A percentile compares a stretch with the other conserved stretches of the same genome.
Evolutionary conservation across 2,888 invertebrate species (phyloP).

Genomic region (Melinaea menophilus): DNA sequence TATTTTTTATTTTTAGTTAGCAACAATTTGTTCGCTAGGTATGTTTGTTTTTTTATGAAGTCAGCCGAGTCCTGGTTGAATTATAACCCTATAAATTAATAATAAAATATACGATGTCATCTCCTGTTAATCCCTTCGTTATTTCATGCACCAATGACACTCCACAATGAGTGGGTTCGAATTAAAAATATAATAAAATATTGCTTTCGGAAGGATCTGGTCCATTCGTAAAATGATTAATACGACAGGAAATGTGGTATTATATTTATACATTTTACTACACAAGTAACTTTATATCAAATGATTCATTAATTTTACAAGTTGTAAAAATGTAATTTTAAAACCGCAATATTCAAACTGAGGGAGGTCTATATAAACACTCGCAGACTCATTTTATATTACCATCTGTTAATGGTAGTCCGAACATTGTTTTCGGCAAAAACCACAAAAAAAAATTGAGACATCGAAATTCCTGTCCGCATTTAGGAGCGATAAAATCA

Average conservation of each 20-base stretch:
- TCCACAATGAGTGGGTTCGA: constrained; percentile 19
- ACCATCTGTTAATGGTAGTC: constrained; percentile 50
- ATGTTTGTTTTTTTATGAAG: too few relatives aligned
- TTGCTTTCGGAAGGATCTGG: constrained; percentile 13
- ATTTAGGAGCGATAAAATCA: constrained; percentile 70
- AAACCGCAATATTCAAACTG: constrained; percentile 18
- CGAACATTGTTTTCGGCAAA: constrained; percentile 56
- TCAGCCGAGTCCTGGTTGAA: not conserved
- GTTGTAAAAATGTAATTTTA: constrained; percentile 8
- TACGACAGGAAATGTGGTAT: not conserved
- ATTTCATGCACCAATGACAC: constrained; percentile 61
- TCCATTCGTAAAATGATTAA: constrained; percentile 1
- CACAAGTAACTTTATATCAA: not conserved
- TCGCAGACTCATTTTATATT: constrained; percentile 50
- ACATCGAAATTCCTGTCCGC: constrained; percentile 67
- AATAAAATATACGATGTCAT: constrained; percentile 67
- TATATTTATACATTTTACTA: not conserved
- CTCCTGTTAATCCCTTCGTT: constrained; percentile 59
- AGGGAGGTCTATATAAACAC: constrained; percentile 51
- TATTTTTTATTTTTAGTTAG: too few relatives aligned
- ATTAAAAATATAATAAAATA: constrained; percentile 15
- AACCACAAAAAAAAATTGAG: constrained; percentile 58
- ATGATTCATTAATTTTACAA: not conserved
- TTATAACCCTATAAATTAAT: not conserved
- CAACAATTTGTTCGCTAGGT: too few relatives aligned